Conservation (phyloP, 2,888 invertebrate genomes). For the Ptilodon capucinus region DNA sequence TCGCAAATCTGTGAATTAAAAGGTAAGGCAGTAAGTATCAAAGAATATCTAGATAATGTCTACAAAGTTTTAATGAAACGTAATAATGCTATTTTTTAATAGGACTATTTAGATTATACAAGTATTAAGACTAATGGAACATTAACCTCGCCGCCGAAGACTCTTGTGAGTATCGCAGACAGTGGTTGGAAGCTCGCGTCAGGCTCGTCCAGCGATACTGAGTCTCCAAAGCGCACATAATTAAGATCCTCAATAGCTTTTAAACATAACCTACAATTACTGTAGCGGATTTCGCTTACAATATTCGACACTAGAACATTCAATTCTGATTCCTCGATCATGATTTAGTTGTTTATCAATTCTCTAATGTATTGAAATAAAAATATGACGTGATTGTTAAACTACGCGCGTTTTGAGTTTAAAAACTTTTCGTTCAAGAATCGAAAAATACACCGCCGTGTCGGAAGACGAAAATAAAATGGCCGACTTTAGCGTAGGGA, state of each 20-base stretch:
- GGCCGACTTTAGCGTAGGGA: conserved; percentile 17
- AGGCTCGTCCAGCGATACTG: conserved; percentile 41
- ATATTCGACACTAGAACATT: conserved; percentile 58
- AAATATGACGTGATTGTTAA: conserved; percentile 17
- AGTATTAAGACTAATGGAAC: neutral
- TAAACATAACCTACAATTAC: conserved; percentile 74
- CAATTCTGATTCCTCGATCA: conserved; percentile 47
- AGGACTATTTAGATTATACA: too few species aligned
- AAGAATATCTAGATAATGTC: too few species aligned
- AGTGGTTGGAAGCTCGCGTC: conserved; percentile 35
- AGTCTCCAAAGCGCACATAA: conserved; percentile 60
- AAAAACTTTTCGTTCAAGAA: conserved; percentile 65
- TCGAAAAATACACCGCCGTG: neutral
- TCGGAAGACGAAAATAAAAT: conserved; percentile 16
- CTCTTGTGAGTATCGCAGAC: conserved; percentile 41
- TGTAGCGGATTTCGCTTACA: conserved; percentile 54
- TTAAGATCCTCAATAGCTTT: conserved; percentile 44
- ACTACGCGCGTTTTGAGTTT: conserved; percentile 48
- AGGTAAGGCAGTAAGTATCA: too few species aligned
- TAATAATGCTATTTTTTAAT: too few species aligned
- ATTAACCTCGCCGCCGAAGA: conserved; percentile 51
- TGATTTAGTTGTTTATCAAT: conserved; percentile 16
- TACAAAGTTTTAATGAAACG: too few species aligned
- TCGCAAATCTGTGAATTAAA: conserved; percentile 52
- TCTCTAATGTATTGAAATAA: conserved; percentile 11